These are phyloP conservation scores for Eutolmus rufibarbis DNA, from an alignment of 2,888 invertebrate genomes.

Conservation along the genomic window DNA sequence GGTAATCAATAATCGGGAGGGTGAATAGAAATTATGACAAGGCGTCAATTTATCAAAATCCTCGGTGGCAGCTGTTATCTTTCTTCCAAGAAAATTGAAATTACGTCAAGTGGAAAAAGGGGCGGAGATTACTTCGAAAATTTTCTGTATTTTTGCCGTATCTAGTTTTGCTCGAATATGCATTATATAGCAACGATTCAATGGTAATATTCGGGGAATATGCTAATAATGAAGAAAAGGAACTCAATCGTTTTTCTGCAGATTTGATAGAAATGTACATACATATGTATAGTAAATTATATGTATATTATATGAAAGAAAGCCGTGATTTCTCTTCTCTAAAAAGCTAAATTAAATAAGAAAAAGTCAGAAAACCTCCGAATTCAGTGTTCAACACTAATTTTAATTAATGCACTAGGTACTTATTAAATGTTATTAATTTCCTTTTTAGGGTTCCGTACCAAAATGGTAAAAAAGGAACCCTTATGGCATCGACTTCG, in stretches of 20 bases:
- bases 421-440: too few species aligned
- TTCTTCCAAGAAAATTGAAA: conserved; percentile 3
- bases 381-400: too few species aligned
- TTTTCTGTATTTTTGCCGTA: neutral
- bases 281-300: too few species aligned
- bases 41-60: conserved; percentile 16
- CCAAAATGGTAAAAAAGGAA: too few species aligned
- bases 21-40: conserved; percentile 22
- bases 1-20: neutral
- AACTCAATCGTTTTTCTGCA: neutral
- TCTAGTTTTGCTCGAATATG: neutral
- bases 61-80: conserved; percentile 16
- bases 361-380: too few species aligned
- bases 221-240: neutral
- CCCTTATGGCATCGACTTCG: too few species aligned
- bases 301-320: too few species aligned
- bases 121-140: neutral
- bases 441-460: too few species aligned
- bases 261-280: neutral
- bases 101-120: neutral
- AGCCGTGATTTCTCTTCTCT: too few species aligned
- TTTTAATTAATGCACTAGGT: too few species aligned
- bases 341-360: too few species aligned
- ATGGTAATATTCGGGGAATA: neutral
- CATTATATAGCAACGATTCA: neutral